A percentile compares a stretch with the other conserved stretches of the same genome.
Conservation (phyloP, 2,113 vertebrate genomes). For the Podocnemis expansa region DNA sequence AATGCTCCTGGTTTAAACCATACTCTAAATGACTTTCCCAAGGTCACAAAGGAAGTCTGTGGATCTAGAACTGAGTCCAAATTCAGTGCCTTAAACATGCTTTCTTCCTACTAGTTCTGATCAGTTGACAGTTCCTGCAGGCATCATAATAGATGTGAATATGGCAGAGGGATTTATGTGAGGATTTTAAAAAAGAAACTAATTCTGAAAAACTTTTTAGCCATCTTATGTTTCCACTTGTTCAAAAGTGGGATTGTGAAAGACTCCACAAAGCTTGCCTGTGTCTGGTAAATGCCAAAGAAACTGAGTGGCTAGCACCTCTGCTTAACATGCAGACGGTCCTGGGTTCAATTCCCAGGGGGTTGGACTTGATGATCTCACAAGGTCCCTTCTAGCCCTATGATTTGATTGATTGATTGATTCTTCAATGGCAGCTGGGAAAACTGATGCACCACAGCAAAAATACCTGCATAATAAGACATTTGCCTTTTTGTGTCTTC, state of each 20-base stretch:
- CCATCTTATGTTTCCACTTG: not conserved
- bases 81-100: not conserved
- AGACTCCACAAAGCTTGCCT: not conserved
- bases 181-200: not conserved
- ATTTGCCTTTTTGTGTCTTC: not conserved
- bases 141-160: not conserved
- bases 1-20: not conserved
- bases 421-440: not conserved
- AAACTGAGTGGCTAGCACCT: no score
- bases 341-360: no score
- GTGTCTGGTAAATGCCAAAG: not conserved
- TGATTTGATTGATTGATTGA: no score
- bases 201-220: no score
- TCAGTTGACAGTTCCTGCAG: not conserved
- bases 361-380: no score
- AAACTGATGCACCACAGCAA: accelerated
- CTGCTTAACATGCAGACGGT: no score
- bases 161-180: not conserved
- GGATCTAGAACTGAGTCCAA: not conserved
- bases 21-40: not conserved
- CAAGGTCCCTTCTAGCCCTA: no score
- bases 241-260: not conserved
- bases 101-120: not conserved
- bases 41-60: not conserved
- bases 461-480: not conserved